phyloP scores from a whole-genome alignment of 2,113 vertebrate species.

The Lamprologus ornatipinnis region DNA sequence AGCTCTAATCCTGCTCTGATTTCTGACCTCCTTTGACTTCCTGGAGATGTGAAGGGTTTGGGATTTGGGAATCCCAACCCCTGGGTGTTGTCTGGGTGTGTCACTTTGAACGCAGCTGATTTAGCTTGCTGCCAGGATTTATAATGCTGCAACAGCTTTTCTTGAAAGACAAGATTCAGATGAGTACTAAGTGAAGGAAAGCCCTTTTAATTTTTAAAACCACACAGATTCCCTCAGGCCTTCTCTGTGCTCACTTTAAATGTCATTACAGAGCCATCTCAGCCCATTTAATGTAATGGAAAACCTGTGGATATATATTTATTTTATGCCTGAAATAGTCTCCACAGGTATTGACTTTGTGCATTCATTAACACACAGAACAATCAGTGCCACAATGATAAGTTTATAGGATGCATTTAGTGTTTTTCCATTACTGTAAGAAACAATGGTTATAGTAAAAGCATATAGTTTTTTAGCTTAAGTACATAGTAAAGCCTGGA shows the following conservation, averaged over 20 bases:
- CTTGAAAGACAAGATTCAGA: not conserved
- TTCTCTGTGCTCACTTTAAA: not conserved
- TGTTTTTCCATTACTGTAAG: not conserved
- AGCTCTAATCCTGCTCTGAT: rapidly evolving
- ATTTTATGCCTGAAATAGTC: not conserved
- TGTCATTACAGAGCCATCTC: not conserved
- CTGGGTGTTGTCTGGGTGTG: not conserved
- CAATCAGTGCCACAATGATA: not conserved
- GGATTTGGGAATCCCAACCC: not conserved
- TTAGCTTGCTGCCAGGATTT: not conserved
- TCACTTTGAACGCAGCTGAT: not conserved
- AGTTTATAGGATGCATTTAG: not conserved
- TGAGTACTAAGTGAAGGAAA: not conserved
- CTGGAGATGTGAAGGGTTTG: not conserved
- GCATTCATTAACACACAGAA: not conserved
- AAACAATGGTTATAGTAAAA: not conserved
- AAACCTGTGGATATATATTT: not conserved
- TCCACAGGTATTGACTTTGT: not conserved
- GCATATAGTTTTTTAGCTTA: not conserved
- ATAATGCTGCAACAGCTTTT: not conserved
- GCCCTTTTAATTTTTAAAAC: not conserved
- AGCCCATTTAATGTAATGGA: not conserved
- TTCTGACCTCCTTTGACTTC: not conserved
- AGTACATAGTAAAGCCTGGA: not conserved
- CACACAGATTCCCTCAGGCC: not conserved